Conservation (phyloP, 2,888 invertebrate genomes). For the Amphiduros pacificus region DNA sequence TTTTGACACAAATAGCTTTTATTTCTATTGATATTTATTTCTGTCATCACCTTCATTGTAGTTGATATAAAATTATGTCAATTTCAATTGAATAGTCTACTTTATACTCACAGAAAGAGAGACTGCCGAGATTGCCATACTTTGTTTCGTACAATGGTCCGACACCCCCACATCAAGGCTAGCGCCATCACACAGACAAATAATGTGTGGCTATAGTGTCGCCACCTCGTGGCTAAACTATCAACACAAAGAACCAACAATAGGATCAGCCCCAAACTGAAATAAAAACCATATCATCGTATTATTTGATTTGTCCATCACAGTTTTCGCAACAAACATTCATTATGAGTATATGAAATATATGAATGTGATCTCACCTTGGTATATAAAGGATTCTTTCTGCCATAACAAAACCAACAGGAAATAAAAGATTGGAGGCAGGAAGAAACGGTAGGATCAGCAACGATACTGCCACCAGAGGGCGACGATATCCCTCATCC, state of each 20-base stretch:
- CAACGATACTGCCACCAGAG: constrained; percentile 43
- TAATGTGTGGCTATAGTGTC: background rate
- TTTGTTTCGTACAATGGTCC: constrained; percentile 11
- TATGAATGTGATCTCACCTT: too few relatives aligned
- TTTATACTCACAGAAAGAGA: too few relatives aligned
- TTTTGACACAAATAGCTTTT: too few relatives aligned
- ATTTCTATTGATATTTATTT: too few relatives aligned
- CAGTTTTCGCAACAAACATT: background rate
- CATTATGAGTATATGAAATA: background rate
- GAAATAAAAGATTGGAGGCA: constrained; percentile 62
- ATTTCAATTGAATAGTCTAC: too few relatives aligned
- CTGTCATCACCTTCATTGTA: too few relatives aligned
- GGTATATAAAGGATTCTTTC: constrained; percentile 51
- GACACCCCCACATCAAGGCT: background rate
- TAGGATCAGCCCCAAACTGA: constrained; percentile 12
- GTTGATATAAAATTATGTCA: too few relatives aligned
- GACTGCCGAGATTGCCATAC: constrained; percentile 10
- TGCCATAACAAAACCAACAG: constrained; percentile 52
- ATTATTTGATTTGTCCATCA: background rate
- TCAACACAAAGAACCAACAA: background rate
- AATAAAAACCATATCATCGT: constrained; percentile 1
- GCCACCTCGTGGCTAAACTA: background rate
- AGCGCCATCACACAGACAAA: background rate
- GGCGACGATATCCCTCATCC: background rate
- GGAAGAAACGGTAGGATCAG: constrained; percentile 44